A percentile compares a stretch with the other conserved stretches of the same genome.
Conservation (phyloP, 2,797 vertebrate genomes). For the Microctenopoma lineatum region DNA sequence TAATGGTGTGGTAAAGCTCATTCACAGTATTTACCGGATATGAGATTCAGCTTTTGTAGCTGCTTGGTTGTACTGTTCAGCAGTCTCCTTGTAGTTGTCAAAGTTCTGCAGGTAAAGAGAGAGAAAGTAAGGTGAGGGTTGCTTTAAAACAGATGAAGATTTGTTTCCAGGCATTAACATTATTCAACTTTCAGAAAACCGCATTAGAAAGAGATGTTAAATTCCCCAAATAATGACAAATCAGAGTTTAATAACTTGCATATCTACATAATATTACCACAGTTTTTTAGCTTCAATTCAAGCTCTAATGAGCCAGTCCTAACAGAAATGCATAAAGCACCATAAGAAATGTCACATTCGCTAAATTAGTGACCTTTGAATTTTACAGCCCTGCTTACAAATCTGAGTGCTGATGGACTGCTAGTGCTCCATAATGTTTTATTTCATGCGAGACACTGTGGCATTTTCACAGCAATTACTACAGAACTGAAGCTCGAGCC, state of each 20-base stretch:
- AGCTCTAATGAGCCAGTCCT: constrained; percentile 44
- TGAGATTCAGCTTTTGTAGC: constrained; percentile 85
- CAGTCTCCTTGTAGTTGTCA: constrained; percentile 89
- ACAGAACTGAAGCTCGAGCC: constrained; percentile 35
- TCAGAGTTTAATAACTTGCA: constrained; percentile 29
- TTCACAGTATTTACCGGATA: constrained; percentile 85
- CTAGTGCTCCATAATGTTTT: constrained; percentile 65
- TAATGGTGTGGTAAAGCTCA: constrained; percentile 14
- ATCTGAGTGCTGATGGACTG: constrained; percentile 62
- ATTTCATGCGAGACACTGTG: constrained; percentile 67
- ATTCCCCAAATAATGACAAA: constrained; percentile 34
- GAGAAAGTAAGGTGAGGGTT: constrained; percentile 3
- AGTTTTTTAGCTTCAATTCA: constrained; percentile 34
- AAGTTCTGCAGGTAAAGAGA: constrained; percentile 82
- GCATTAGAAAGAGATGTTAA: constrained; percentile 15
- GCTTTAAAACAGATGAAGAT: constrained; percentile 24
- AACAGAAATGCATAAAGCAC: constrained; percentile 48
- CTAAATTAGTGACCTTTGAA: constrained; percentile 73
- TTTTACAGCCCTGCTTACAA: constrained; percentile 62
- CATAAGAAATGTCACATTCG: constrained; percentile 66
- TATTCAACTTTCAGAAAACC: constrained; percentile 21
- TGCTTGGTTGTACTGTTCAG: constrained; percentile 89
- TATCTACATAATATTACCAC: constrained; percentile 28
- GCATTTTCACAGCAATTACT: constrained; percentile 77
- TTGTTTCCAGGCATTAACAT: constrained; percentile 21